These are phyloP conservation scores for Acyrthosiphon pisum DNA, from an alignment of 1,140 invertebrate species.

Conservation along the genomic window DNA sequence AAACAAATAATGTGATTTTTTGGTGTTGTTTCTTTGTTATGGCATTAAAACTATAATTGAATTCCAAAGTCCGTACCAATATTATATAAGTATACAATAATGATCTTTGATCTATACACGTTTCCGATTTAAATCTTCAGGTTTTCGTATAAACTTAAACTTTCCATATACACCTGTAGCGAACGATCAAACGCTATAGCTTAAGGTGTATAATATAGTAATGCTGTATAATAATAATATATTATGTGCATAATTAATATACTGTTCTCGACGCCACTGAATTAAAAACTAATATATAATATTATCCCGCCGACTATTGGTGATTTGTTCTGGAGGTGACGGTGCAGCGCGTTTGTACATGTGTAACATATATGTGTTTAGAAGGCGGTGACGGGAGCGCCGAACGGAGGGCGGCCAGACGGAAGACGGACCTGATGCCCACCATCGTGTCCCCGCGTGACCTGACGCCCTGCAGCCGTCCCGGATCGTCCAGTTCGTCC, in stretches of 20 bases:
- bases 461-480: conserved; percentile 60
- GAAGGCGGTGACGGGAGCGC: conserved; percentile 50
- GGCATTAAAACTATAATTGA: no score
- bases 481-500: conserved; percentile 56
- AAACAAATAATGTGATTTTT: no score
- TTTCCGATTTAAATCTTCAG: background rate
- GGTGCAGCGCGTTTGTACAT: conserved; percentile 51
- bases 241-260: background rate
- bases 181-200: no score
- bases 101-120: background rate
- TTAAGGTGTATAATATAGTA: background rate
- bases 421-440: conserved; percentile 88
- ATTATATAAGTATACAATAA: background rate
- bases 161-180: no score
- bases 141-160: no score
- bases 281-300: background rate
- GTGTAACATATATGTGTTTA: conserved; percentile 57
- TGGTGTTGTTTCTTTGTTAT: no score
- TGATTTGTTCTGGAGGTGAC: background rate
- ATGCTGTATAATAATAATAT: background rate
- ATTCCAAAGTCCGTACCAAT: no score
- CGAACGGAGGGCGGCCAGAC: conserved; percentile 66
- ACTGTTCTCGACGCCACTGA: background rate
- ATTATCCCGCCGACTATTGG: background rate
- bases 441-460: conserved; percentile 81